Evolutionary conservation across 2,888 invertebrate genomes (phyloP).

Genomic region (Choreutis nemorana): DNA sequence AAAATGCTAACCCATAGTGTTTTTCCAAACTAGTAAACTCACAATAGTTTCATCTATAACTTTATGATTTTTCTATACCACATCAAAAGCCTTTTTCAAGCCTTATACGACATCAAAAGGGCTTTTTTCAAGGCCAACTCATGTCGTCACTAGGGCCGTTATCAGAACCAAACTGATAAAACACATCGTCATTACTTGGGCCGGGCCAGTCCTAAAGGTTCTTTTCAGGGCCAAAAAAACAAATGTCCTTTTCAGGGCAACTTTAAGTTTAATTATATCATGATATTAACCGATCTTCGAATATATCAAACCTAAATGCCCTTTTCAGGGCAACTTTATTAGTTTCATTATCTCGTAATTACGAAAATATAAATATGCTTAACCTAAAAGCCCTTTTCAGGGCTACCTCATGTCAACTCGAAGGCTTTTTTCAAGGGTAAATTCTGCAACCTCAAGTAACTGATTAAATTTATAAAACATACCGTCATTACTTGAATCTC

Average conservation of each 20-base stretch:
- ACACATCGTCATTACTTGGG: too few relatives aligned
- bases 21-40: too few relatives aligned
- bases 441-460: too few relatives aligned
- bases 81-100: slow-evolving; percentile 3
- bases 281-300: slow-evolving; percentile 7
- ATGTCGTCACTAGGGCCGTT: slow-evolving; percentile 8
- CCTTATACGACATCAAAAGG: slow-evolving; percentile 7
- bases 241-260: slow-evolving; percentile 10
- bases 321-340: slow-evolving; percentile 10
- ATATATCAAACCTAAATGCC: slow-evolving; percentile 6
- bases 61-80: too few relatives aligned
- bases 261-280: too few relatives aligned
- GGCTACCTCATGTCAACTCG: slow-evolving; percentile 7
- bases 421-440: slow-evolving; percentile 7
- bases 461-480: too few relatives aligned
- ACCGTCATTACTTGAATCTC: too few relatives aligned
- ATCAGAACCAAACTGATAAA: too few relatives aligned
- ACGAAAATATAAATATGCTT: too few relatives aligned
- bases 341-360: too few relatives aligned
- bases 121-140: slow-evolving; percentile 7
- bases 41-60: too few relatives aligned
- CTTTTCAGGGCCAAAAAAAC: slow-evolving; percentile 6
- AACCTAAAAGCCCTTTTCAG: slow-evolving; percentile 6
- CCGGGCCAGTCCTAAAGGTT: slow-evolving; percentile 5
- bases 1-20: too few relatives aligned